Base-by-base conservation (phyloP, 2,797 vertebrate species). In the Cyprinella venusta region DNA sequence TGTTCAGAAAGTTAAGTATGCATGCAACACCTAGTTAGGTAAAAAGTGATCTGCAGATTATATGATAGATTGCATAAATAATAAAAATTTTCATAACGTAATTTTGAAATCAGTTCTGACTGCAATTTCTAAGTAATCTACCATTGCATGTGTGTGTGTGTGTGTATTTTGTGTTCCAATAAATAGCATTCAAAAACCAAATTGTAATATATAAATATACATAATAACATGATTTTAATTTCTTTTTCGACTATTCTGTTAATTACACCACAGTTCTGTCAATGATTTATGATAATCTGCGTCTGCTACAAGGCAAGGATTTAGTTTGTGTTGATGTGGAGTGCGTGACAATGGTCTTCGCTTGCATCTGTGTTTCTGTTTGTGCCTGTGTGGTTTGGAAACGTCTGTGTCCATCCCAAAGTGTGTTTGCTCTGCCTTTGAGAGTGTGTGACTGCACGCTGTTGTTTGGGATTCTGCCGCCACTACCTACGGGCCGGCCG, bases 271-370 rank as follows among this genome's bases (percentile, higher is more conserved):
- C 26, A 33, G 59, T 30, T 68, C 36, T 48, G n/a, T 52, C 61
- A 61, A 77, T 30, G 40, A 70, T 36, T 61, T 40, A 61, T 42
- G 77, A 52, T 61, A 52, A 19, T 69, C n/a, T 48, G 40, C 50
- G 52, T 59, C 64, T 45, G 50, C 69, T 85, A 24, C 67, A 61
- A 76, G 75, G 26, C 54, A 71, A 68, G n/a, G 74, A 77, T 61
- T 83, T 54, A 75, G 59, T 88, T 90, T 86, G 85, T 89, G 91
- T 90, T 85, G 90, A 86, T 90, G 82, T 61, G 84, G 86, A 88
- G 86, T 90, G 84, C 42, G 85, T 82, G 21, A 76, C 71, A 86
- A 80, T 88, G 85, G 82, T 87, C 45, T 79, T 86, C 87, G 77
- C 76, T 71, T 65, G 52, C 76, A 65, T 82, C 88, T 87, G 72